Evolutionary conservation across 2,888 invertebrate species (phyloP).

Genomic region (Apantesis nais): DNA sequence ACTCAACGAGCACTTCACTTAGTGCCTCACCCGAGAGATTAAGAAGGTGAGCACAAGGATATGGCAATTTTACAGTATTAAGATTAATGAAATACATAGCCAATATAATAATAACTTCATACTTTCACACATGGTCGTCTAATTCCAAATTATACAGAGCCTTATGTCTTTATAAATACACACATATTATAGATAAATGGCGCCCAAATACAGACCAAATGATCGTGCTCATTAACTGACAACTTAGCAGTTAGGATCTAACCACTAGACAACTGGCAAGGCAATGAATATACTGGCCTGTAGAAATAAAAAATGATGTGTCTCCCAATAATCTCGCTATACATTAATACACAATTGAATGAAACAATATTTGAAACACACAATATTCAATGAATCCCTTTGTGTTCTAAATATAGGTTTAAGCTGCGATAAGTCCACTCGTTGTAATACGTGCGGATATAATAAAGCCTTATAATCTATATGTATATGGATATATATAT

Average conservation of each 20-base stretch:
- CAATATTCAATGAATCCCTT: conserved; percentile 7
- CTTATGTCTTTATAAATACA: neutral
- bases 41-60: conserved; percentile 62
- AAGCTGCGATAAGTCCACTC: neutral
- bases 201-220: neutral
- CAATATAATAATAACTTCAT: neutral
- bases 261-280: too few species aligned
- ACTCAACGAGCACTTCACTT: conserved; percentile 88
- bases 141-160: neutral
- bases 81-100: neutral
- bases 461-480: too few species aligned
- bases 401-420: neutral
- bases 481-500: too few species aligned
- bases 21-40: conserved; percentile 88
- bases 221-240: neutral
- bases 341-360: neutral
- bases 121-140: too few species aligned
- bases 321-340: neutral
- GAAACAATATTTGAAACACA: conserved; percentile 1
- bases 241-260: too few species aligned
- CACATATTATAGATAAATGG: neutral
- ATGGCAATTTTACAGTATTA: neutral
- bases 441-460: neutral
- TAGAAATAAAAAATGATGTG: neutral
- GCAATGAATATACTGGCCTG: neutral